A percentile compares a stretch with the other conserved stretches of the same genome.
Evolutionary conservation across 1,140 invertebrate genomes (phyloP).

Genomic region (Octopus bimaculoides): DNA sequence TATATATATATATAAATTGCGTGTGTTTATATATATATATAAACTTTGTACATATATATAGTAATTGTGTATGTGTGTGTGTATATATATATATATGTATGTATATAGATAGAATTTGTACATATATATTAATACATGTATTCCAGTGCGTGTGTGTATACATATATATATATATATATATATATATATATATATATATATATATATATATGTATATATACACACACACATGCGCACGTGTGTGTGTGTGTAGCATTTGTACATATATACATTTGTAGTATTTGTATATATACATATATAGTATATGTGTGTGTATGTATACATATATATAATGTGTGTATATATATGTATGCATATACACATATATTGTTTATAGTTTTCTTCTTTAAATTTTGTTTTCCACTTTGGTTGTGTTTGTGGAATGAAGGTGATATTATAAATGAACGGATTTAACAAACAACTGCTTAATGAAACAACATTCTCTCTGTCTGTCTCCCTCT

Average conservation of each 20-base stretch:
- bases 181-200: conserved; percentile 5
- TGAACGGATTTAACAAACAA: too few species aligned
- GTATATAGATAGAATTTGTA: neutral
- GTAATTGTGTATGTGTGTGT: neutral
- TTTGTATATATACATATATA: neutral
- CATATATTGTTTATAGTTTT: neutral
- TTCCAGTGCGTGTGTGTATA: neutral
- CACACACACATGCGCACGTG: neutral
- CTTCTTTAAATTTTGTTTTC: too few species aligned
- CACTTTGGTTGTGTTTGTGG: too few species aligned
- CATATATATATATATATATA: conserved; percentile 1
- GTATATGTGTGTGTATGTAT: neutral
- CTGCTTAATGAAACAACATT: too few species aligned
- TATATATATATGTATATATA: neutral
- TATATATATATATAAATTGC: neutral
- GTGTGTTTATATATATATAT: neutral
- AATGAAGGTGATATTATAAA: too few species aligned
- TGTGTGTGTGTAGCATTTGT: neutral
- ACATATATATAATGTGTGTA: neutral
- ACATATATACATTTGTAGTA: neutral
- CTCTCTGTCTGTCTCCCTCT: too few species aligned
- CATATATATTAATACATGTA: neutral
- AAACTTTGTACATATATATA: neutral
- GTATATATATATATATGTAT: neutral
- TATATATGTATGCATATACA: neutral